phyloP scores from a whole-genome alignment of 2,797 vertebrate species.

The Iguana delicatissima region DNA sequence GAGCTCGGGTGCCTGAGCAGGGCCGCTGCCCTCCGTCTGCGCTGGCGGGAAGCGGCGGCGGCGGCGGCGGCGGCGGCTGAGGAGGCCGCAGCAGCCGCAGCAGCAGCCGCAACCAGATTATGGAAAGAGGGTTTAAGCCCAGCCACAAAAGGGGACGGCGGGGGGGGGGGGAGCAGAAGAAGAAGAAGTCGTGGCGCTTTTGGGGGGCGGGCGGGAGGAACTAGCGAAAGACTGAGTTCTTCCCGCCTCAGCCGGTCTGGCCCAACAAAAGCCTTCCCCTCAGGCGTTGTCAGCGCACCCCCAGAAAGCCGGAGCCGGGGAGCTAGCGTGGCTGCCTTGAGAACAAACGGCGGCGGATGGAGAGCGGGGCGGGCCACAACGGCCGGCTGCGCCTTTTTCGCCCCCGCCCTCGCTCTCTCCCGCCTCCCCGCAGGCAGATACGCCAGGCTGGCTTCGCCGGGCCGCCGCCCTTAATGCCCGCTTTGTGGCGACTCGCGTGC shows the following conservation, averaged over 20 bases:
- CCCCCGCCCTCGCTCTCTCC: constrained; percentile 10
- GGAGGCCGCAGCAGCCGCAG: not conserved
- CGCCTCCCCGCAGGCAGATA: constrained; percentile 84
- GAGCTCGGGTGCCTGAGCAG: constrained; percentile 73
- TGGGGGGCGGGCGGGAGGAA: constrained; percentile 30
- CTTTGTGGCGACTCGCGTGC: constrained; percentile 89
- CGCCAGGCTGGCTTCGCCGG: constrained; percentile 74
- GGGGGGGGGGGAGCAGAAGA: not conserved
- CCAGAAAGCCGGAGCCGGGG: constrained; percentile 78
- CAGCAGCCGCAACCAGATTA: constrained; percentile 35
- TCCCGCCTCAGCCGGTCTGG: constrained; percentile 62
- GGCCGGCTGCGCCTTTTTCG: constrained; percentile 22
- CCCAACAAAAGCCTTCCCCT: constrained; percentile 79
- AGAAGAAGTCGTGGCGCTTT: constrained; percentile 42
- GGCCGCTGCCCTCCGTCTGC: constrained; percentile 11
- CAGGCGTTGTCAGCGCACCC: constrained; percentile 84
- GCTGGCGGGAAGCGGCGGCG: not conserved
- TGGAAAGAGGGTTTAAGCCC: constrained; percentile 62
- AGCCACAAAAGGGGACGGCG: constrained; percentile 50
- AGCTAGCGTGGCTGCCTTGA: constrained; percentile 79
- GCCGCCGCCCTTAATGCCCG: constrained; percentile 79
- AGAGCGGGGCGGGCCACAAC: constrained; percentile 75
- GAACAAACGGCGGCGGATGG: constrained; percentile 78
- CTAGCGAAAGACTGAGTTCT: not conserved
- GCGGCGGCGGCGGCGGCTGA: no score